These are phyloP conservation scores for Clarias gariepinus DNA, from an alignment of 2,113 vertebrate species.

Conservation along the genomic window DNA sequence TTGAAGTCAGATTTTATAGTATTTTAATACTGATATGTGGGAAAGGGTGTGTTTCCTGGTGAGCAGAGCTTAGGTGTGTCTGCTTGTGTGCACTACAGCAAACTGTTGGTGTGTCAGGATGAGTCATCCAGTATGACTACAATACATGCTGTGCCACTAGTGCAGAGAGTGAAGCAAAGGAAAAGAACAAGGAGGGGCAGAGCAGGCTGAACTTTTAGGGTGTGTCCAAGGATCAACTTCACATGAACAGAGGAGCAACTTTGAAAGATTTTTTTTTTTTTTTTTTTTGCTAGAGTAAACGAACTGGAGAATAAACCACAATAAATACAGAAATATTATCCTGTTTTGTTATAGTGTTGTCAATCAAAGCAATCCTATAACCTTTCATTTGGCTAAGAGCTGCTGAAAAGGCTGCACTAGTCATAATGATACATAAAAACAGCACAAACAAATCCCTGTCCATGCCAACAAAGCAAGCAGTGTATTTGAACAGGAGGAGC, in stretches of 20 bases:
- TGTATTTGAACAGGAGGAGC: conserved; percentile 46
- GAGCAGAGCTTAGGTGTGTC: conserved; percentile 71
- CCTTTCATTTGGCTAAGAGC: not conserved
- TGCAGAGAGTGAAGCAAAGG: conserved; percentile 57
- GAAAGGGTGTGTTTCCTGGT: conserved; percentile 75
- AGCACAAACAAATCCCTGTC: conserved; percentile 44
- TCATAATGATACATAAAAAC: conserved; percentile 13
- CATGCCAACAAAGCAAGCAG: conserved; percentile 54
- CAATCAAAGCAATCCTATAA: not conserved
- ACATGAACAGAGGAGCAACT: conserved; percentile 38
- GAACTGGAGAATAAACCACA: conserved; percentile 1
- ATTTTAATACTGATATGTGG: conserved; percentile 71
- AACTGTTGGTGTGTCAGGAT: conserved; percentile 59
- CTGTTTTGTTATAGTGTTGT: conserved; percentile 1
- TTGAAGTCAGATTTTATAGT: not conserved
- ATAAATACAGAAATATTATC: conserved; percentile 1
- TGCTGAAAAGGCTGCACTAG: conserved; percentile 20
- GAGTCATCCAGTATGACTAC: conserved; percentile 72
- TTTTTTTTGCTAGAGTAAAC: conserved; percentile 40
- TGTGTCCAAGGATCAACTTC: conserved; percentile 50
- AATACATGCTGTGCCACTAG: conserved; percentile 68
- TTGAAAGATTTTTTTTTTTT: not conserved
- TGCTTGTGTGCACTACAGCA: conserved; percentile 68
- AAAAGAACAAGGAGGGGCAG: conserved; percentile 52
- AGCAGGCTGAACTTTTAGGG: conserved; percentile 43